phyloP scores from a whole-genome alignment of 1,140 invertebrate species.

The Drosophila kepulauana region DNA sequence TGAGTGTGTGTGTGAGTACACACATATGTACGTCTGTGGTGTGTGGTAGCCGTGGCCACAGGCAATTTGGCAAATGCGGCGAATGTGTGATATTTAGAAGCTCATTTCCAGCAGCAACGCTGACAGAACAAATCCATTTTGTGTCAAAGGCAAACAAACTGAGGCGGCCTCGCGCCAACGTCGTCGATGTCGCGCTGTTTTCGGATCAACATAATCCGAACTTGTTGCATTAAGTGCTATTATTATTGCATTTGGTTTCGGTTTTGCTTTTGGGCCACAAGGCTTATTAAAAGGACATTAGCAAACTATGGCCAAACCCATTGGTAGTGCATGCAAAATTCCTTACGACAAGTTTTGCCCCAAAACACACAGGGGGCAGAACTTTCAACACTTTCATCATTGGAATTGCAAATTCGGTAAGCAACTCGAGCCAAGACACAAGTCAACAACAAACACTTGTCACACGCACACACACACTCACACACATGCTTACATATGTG shows the following conservation, averaged over 20 bases:
- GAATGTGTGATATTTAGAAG: conserved; percentile 37
- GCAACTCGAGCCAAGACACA: conserved; percentile 50
- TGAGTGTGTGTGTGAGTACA: conserved; percentile 1
- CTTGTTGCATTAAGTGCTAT: conserved; percentile 41
- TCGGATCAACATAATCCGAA: conserved; percentile 34
- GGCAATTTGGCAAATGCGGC: conserved; percentile 40
- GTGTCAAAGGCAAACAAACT: conserved; percentile 4
- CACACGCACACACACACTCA: conserved; percentile 30
- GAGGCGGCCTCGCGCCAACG: neutral
- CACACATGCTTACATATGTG: conserved; percentile 22
- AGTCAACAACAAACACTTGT: conserved; percentile 30
- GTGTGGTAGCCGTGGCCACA: conserved; percentile 42
- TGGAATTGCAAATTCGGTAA: conserved; percentile 70
- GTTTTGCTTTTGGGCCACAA: neutral
- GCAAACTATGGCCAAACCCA: neutral
- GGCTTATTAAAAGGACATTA: conserved; percentile 42
- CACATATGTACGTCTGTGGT: conserved; percentile 6
- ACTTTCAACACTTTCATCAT: conserved; percentile 75
- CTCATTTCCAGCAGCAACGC: conserved; percentile 20
- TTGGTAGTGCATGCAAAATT: conserved; percentile 22
- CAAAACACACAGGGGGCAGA: conserved; percentile 33
- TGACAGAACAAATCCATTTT: conserved; percentile 20
- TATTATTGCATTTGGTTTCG: conserved; percentile 38
- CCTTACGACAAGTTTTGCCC: conserved; percentile 11
- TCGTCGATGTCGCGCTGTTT: neutral